phyloP scores from a whole-genome alignment of 2,888 invertebrate species.

The Tachystola acroxantha region DNA sequence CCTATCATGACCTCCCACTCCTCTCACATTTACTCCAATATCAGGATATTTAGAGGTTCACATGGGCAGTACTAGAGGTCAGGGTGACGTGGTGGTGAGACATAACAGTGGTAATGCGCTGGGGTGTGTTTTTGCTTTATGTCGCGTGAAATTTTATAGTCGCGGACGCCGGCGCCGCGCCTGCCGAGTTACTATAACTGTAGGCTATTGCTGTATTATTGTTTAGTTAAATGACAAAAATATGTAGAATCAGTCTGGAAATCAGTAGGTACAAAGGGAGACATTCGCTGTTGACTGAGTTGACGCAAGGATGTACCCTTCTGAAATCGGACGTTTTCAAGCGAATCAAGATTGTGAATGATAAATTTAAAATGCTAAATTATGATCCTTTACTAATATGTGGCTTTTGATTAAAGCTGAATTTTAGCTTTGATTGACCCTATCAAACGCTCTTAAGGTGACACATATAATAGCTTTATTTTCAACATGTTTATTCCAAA shows the following conservation, averaged over 20 bases:
- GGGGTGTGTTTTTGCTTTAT: constrained; percentile 78
- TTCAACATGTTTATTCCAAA: too few species aligned
- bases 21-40: constrained; percentile 8
- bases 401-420: too few species aligned
- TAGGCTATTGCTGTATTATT: constrained; percentile 7
- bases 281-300: background rate
- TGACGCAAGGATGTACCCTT: too few species aligned
- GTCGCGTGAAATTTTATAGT: constrained; percentile 75
- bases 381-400: too few species aligned
- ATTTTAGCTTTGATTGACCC: too few species aligned
- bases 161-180: constrained; percentile 43
- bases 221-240: constrained; percentile 13
- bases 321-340: too few species aligned
- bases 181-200: constrained; percentile 11
- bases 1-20: constrained; percentile 25
- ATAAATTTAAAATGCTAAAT: too few species aligned
- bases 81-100: constrained; percentile 41
- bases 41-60: constrained; percentile 10
- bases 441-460: too few species aligned
- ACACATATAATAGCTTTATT: too few species aligned
- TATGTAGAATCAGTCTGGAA: constrained; percentile 6
- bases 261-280: background rate
- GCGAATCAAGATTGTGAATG: too few species aligned
- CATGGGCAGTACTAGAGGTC: constrained; percentile 30
- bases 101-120: constrained; percentile 60